Evolutionary conservation across 2,113 vertebrate species (phyloP).

Genomic region (Oceanites oceanicus): DNA sequence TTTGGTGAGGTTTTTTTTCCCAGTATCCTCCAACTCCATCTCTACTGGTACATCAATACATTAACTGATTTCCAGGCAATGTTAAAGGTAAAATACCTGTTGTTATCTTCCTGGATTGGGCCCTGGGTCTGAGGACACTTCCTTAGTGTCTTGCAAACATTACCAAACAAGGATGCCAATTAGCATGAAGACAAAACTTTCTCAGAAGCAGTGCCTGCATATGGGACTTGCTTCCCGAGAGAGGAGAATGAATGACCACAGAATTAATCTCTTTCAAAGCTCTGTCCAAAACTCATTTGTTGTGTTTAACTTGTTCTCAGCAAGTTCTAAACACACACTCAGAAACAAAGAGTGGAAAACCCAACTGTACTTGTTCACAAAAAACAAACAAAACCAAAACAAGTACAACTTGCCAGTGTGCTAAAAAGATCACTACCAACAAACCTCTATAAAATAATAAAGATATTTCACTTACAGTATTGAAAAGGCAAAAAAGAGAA

Average conservation of each 20-base stretch:
- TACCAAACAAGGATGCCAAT: not conserved
- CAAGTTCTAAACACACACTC: not conserved
- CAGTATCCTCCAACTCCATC: not conserved
- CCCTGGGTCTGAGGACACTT: no score
- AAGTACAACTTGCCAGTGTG: not conserved
- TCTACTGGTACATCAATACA: not conserved
- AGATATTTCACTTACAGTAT: not conserved
- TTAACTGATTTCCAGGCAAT: not conserved
- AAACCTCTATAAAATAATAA: not conserved
- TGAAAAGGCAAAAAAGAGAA: not conserved
- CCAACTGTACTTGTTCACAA: not conserved
- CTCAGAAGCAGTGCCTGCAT: not conserved
- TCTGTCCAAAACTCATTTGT: slow-evolving; percentile 28
- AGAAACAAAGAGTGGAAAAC: slow-evolving; percentile 34
- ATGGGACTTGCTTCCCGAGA: not conserved
- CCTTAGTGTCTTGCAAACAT: not conserved
- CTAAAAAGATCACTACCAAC: not conserved
- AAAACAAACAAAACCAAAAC: not conserved
- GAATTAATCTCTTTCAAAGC: slow-evolving; percentile 20
- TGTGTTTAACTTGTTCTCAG: slow-evolving; percentile 45
- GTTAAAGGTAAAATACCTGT: not conserved
- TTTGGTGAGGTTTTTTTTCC: not conserved
- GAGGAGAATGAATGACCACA: not conserved
- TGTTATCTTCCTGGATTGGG: not conserved
- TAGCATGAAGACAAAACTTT: not conserved